phyloP scores from a whole-genome alignment of 1,140 invertebrate species.

The Drosophila kurseongensis region DNA sequence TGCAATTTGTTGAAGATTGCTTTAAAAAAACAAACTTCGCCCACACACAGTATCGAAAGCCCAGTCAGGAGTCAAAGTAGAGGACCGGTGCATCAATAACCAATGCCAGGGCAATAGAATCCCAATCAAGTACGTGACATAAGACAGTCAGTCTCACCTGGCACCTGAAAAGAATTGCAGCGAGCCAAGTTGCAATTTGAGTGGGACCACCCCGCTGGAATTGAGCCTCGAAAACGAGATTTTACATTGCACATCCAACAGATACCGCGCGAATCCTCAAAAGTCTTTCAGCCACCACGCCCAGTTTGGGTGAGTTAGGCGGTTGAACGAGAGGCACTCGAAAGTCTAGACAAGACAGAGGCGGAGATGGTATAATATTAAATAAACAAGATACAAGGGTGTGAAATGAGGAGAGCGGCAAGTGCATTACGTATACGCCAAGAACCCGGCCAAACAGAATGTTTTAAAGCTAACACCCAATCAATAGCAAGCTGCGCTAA shows the following conservation, averaged over 20 bases:
- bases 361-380: slow-evolving; percentile 34
- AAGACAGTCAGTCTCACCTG: slow-evolving; percentile 29
- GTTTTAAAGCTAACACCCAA: slow-evolving; percentile 9
- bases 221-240: slow-evolving; percentile 44
- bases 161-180: slow-evolving; percentile 30
- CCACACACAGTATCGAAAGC: not conserved
- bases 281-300: slow-evolving; percentile 10
- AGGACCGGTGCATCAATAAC: slow-evolving; percentile 50
- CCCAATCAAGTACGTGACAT: slow-evolving; percentile 72
- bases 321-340: slow-evolving; percentile 21
- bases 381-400: slow-evolving; percentile 31
- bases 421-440: slow-evolving; percentile 55
- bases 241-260: slow-evolving; percentile 12
- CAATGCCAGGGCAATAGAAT: slow-evolving; percentile 59
- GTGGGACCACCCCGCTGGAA: slow-evolving; percentile 23
- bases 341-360: slow-evolving; percentile 40
- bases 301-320: not conserved
- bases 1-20: too few relatives aligned
- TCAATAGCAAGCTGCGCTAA: not conserved
- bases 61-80: slow-evolving; percentile 33
- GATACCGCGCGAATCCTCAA: slow-evolving; percentile 21
- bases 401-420: not conserved
- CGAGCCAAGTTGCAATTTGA: slow-evolving; percentile 36
- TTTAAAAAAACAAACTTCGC: not conserved
- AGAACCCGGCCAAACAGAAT: slow-evolving; percentile 1